Base-by-base conservation (phyloP, 2,888 invertebrate genomes). In the Drosophila prolongata region DNA sequence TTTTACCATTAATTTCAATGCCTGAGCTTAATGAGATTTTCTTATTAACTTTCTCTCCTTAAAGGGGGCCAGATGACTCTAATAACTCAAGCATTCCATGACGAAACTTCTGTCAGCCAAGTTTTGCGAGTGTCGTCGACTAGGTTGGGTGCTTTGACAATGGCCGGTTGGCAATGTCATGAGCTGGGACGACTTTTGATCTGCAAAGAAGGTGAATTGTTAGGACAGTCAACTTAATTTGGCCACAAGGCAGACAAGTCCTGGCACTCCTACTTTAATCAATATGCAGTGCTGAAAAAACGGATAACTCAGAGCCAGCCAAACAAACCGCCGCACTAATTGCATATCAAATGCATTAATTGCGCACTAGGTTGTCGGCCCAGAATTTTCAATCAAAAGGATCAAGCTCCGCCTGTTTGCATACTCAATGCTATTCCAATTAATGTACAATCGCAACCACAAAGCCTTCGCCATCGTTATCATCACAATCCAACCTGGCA, bases 281-380 rank as follows among this genome's bases (percentile, higher is more conserved):
- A 11, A 35, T 10, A 35, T 10, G 10, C 11, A 42, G 42, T 16
- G 42, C 14, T 16, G 8, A 16, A 6, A 14, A 38, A 38, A 6
- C 11, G 38, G 1, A 35, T 35, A 10, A 30, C 1, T 30, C 10
- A 11, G 30, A 14, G 47, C 5, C 19, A 19, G 11, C 43, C 11
- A 11, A 24, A 8, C 16, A 52, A 46, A 60, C 54, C 53, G 13
- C 42, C 27, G 8, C 6, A 19, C 53, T 70, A 72, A 77, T 75
- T 84, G 58, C 58, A 44, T 76, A 76, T 44, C 46, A 10, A 56
- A 38, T 24, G 42, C 37, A 78, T 60, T 62, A 67, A 75, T 66
- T 70, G 44, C n/a, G 38, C 52, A 46, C 34, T 27, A 10, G 34
- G 16, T n/a, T n/a, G 46, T 10, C 34, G 34, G n/a, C 40, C 42